phyloP scores from a whole-genome alignment of 2,113 vertebrate genomes.

The Axis porcinus region DNA sequence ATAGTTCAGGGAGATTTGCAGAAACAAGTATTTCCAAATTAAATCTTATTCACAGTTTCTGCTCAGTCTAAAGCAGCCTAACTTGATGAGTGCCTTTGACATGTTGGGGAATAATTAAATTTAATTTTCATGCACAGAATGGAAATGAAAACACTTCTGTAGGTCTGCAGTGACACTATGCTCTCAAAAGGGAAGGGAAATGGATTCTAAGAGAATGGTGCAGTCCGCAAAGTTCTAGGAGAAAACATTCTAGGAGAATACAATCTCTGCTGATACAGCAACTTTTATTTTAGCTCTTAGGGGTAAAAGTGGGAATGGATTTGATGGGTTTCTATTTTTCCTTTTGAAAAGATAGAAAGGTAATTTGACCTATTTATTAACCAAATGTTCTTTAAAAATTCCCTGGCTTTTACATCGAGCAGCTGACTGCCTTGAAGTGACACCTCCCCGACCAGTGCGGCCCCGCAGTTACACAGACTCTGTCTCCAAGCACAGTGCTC shows the following conservation, averaged over 20 bases:
- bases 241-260: conserved; percentile 10
- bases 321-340: background rate
- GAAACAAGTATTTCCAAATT: conserved; percentile 68
- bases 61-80: conserved; percentile 52
- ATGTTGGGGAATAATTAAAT: conserved; percentile 62
- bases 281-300: conserved; percentile 27
- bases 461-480: background rate
- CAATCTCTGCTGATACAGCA: background rate
- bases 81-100: conserved; percentile 63
- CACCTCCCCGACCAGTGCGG: fast-evolving
- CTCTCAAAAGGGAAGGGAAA: background rate
- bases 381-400: conserved; percentile 18
- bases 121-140: conserved; percentile 55
- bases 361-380: conserved; percentile 42
- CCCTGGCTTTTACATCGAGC: conserved; percentile 67
- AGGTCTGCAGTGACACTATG: background rate
- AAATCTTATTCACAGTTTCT: conserved; percentile 59
- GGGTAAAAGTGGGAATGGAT: background rate
- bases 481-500: background rate
- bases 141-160: conserved; percentile 33
- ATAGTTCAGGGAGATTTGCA: conserved; percentile 40
- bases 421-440: conserved; percentile 68
- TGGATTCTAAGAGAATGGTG: background rate
- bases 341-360: background rate
- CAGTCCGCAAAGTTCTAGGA: background rate